A percentile compares a stretch with the other conserved stretches of the same genome.
phyloP scores from a whole-genome alignment of 2,113 vertebrate genomes.

The Gallinago undulata region DNA sequence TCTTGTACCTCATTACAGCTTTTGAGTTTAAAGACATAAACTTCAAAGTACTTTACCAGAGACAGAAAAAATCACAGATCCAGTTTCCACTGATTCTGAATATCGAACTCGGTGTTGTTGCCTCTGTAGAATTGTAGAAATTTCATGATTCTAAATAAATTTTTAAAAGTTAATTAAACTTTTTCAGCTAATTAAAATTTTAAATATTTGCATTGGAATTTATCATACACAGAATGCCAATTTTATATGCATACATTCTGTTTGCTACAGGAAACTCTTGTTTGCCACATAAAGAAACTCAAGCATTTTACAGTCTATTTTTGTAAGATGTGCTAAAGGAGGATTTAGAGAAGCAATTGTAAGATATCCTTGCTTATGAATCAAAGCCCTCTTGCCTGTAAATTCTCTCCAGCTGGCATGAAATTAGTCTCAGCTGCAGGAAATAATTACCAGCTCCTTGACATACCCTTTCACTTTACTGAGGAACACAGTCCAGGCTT shows the following conservation, averaged over 20 bases:
- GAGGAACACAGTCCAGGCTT: not conserved
- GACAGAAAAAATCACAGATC: conserved; percentile 86
- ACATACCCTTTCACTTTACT: not conserved
- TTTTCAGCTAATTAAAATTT: not conserved
- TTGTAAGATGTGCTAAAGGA: not conserved
- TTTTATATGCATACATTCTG: not conserved
- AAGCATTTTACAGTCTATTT: not conserved
- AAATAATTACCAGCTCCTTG: conserved; percentile 39
- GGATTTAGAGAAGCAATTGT: not conserved
- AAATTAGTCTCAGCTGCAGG: conserved; percentile 45
- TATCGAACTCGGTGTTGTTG: conserved; percentile 85
- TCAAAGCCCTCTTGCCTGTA: conserved; percentile 4
- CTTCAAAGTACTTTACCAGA: conserved; percentile 80
- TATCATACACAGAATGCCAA: not conserved
- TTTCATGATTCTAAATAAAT: conserved; percentile 80
- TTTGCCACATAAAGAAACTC: conserved; percentile 9
- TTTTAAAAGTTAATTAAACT: conserved; percentile 16
- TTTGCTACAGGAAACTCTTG: not conserved
- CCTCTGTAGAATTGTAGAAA: conserved; percentile 69
- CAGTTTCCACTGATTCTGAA: conserved; percentile 82
- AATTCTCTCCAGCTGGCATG: conserved; percentile 24
- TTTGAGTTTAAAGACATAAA: not conserved
- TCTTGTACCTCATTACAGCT: not conserved
- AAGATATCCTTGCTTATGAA: not conserved
- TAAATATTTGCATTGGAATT: not conserved